Evolutionary conservation across 2,888 invertebrate species (phyloP), one percentile per base, ranked within the genome.

Genomic region (Ethmia dodecea): DNA sequence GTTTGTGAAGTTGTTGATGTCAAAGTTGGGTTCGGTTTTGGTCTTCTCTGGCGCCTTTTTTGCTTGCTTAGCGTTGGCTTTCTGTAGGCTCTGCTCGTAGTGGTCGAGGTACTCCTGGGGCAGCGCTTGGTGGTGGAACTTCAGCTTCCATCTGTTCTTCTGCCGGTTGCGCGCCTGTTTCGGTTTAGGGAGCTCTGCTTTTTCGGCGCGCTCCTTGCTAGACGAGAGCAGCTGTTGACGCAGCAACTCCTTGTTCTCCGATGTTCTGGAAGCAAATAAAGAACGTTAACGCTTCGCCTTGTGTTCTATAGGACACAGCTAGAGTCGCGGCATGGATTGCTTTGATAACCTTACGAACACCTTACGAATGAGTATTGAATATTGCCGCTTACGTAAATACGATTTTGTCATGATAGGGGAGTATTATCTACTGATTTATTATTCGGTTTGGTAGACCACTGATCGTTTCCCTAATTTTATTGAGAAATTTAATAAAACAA

Each of bases 51-150:
- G 47, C 1, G 63, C 58, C 31, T 69, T 73, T 11, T 55, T 60
- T 3, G 45, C 50, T 31, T 52, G 63, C 29, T 69, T 79, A 16
- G 87, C 86, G 49, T 64, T 71, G 11, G 75, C 73, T 47, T 88
- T 89, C 42, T 89, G 90, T 35, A 92, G 75, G 4, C 91, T 90
- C 33, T 92, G 92, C 67, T 93, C 93, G 79, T 93, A 93, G 60
- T 93, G 93, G 55, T 92, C 93, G 33, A 93, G 86, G 60, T 93
- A 93, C 62, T 93, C 93, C 10, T 92, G 91, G 0, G 93, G 93
- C 35, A 93, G 65, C 0, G 93, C 93, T 64, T 94, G 93, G 62
- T 94, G 93, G 55, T 94, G 93, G 65, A 94, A 93, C 62, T 93
- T 92, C 31, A 94, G 81, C 67, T 93, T 93, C 87, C 92, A 90